Percentiles rank a stretch among this genome's conserved stretches.
Evolutionary conservation across 2,888 invertebrate genomes (phyloP).

Genomic region (Lathronympha strigana): DNA sequence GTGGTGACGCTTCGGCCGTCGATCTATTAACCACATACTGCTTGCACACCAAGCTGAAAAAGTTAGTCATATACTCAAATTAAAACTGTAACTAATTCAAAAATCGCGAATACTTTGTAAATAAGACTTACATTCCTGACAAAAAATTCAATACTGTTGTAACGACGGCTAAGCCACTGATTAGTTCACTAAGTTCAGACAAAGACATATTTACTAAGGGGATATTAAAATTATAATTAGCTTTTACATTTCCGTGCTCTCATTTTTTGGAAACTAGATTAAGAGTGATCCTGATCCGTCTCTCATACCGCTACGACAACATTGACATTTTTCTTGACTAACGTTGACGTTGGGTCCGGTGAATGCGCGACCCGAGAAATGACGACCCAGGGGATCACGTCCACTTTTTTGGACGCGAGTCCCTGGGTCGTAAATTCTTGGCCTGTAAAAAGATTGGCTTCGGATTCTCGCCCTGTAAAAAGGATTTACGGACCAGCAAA

Average conservation of each 20-base stretch:
- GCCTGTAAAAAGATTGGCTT: no score
- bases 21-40: conserved; percentile 89
- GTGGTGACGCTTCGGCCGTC: conserved; percentile 89
- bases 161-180: conserved; percentile 85
- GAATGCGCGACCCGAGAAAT: no score
- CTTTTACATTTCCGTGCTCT: conserved; percentile 4
- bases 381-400: no score
- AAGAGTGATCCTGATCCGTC: no score
- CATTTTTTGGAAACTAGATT: conserved; percentile 16
- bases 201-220: conserved; percentile 53
- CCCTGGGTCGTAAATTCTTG: no score
- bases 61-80: conserved; percentile 41
- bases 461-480: no score
- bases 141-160: conserved; percentile 93
- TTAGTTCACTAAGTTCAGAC: conserved; percentile 55
- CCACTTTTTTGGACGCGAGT: no score
- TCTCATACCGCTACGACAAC: neutral
- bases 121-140: conserved; percentile 90
- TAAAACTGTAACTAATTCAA: neutral
- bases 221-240: neutral
- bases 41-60: conserved; percentile 89
- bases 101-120: neutral
- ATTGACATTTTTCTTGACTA: no score
- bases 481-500: neutral
- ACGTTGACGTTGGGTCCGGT: no score